These are phyloP conservation scores for Nomada flava DNA, from an alignment of 2,888 invertebrate species.

Conservation along the genomic window DNA sequence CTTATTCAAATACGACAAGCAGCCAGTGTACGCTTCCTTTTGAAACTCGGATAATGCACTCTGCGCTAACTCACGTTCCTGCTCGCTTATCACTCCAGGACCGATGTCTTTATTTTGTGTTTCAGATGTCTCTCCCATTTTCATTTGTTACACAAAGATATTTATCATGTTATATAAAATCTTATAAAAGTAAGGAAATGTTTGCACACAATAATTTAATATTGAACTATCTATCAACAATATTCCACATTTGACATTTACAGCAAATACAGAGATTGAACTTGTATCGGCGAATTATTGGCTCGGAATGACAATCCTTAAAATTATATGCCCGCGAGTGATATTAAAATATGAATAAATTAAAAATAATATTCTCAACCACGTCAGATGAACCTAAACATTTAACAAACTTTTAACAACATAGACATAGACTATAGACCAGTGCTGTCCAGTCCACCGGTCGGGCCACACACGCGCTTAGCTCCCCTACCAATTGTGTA, in stretches of 20 bases:
- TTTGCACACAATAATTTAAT: background rate
- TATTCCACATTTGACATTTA: constrained; percentile 30
- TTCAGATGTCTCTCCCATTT: constrained; percentile 70
- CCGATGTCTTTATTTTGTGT: constrained; percentile 63
- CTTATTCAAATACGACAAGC: constrained; percentile 88
- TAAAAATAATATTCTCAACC: background rate
- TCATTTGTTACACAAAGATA: constrained; percentile 22
- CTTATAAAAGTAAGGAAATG: background rate
- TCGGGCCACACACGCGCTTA: too few relatives aligned
- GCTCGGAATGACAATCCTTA: background rate
- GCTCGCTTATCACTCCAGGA: constrained; percentile 82
- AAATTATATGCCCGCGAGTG: background rate
- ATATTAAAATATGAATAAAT: constrained; percentile 5
- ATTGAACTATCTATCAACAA: constrained; percentile 1
- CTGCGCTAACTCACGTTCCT: constrained; percentile 87
- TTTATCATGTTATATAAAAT: constrained; percentile 18
- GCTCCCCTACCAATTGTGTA: too few relatives aligned
- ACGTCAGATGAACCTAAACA: constrained; percentile 21
- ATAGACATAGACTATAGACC: background rate
- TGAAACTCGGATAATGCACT: constrained; percentile 87
- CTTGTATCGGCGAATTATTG: background rate
- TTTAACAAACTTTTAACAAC: background rate
- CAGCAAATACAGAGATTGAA: constrained; percentile 41
- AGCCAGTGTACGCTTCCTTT: constrained; percentile 87
- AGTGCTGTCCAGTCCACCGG: too few relatives aligned